Percentiles rank a stretch among this genome's conserved stretches.
phyloP scores from a whole-genome alignment of 2,888 invertebrate genomes.

The Calameuta filiformis region DNA sequence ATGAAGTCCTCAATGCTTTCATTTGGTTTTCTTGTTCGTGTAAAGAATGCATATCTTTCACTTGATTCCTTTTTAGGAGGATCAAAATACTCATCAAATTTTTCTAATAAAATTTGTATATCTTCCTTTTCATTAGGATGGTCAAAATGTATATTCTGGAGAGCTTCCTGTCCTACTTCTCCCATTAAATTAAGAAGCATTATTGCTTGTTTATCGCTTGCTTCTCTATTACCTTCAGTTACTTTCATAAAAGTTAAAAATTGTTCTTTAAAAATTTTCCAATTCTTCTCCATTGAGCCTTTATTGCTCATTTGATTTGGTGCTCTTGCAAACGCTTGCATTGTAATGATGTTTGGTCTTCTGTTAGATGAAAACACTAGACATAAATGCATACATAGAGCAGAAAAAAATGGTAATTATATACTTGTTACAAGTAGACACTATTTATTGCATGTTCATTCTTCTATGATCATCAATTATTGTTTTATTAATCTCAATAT shows the following conservation, averaged over 20 bases:
- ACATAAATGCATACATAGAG: background rate
- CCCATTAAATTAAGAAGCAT: slow-evolving; percentile 37
- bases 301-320: slow-evolving; percentile 19
- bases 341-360: background rate
- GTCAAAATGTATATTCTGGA: slow-evolving; percentile 24
- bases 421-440: background rate
- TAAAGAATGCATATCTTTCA: slow-evolving; percentile 38
- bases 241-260: slow-evolving; percentile 34
- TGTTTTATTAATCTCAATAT: background rate
- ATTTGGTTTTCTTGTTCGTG: background rate
- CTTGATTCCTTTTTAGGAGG: slow-evolving; percentile 27
- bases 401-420: background rate
- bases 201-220: slow-evolving; percentile 27
- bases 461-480: background rate
- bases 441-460: background rate
- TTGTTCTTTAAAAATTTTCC: slow-evolving; percentile 37
- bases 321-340: slow-evolving; percentile 21
- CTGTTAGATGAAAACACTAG: background rate
- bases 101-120: slow-evolving; percentile 31
- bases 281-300: slow-evolving; percentile 29
- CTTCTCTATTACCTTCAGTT: slow-evolving; percentile 20
- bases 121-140: slow-evolving; percentile 22
- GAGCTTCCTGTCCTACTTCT: slow-evolving; percentile 25
- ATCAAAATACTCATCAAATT: slow-evolving; percentile 32
- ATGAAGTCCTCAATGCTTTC: slow-evolving; percentile 32